A percentile compares a stretch with the other conserved stretches of the same genome.
Evolutionary conservation across 1,140 invertebrate genomes (phyloP).

Genomic region (Galleria mellonella): DNA sequence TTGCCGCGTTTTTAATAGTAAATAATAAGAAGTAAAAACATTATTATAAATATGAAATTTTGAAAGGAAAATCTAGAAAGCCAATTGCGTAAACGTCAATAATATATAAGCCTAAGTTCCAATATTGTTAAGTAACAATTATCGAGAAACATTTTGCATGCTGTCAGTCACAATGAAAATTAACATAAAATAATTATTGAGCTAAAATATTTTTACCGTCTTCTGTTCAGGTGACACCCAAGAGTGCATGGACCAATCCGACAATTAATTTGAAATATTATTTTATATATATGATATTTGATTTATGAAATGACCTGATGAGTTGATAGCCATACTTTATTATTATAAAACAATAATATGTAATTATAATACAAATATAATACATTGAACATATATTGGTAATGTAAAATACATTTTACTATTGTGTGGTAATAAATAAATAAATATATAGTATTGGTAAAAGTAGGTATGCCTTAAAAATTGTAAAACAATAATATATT

Average conservation of each 20-base stretch:
- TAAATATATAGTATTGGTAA: no score
- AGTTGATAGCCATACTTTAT: slow-evolving; percentile 4
- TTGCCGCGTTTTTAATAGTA: background rate
- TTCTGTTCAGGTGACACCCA: slow-evolving; percentile 63
- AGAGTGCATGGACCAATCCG: slow-evolving; percentile 58
- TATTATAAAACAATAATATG: background rate
- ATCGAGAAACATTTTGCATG: slow-evolving; percentile 51
- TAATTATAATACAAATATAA: no score
- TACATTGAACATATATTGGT: no score
- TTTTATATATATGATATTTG: slow-evolving; percentile 4
- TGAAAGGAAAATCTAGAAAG: slow-evolving; percentile 49
- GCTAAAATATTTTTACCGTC: slow-evolving; percentile 66
- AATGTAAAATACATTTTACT: no score
- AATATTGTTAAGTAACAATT: slow-evolving; percentile 34
- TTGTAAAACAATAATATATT: no score
- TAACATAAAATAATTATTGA: slow-evolving; percentile 50
- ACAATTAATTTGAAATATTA: slow-evolving; percentile 25
- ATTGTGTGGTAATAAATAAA: no score
- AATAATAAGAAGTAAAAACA: slow-evolving; percentile 19
- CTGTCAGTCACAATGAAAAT: slow-evolving; percentile 67
- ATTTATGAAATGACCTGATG: slow-evolving; percentile 3
- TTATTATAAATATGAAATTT: slow-evolving; percentile 31
- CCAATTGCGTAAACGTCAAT: slow-evolving; percentile 57
- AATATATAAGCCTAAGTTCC: slow-evolving; percentile 46
- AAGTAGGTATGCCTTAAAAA: no score